These are phyloP conservation scores for Hippocampus zosterae DNA, from an alignment of 2,113 vertebrate genomes.

Conservation along the genomic window DNA sequence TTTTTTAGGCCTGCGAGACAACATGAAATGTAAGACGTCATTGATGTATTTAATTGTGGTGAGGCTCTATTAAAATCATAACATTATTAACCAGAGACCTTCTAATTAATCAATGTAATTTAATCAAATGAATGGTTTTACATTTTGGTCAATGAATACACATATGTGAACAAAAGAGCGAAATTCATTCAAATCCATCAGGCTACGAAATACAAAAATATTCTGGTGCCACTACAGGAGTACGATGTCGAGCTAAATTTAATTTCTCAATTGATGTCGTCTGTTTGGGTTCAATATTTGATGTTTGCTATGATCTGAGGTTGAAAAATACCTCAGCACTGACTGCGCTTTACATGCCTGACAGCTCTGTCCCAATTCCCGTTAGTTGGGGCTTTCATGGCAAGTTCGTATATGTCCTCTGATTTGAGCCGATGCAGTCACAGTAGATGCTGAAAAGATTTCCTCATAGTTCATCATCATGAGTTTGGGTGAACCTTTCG, in stretches of 20 bases:
- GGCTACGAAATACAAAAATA: neutral
- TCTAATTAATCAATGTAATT: neutral
- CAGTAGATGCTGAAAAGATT: conserved; percentile 7
- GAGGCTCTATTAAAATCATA: neutral
- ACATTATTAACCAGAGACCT: neutral
- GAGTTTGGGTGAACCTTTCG: conserved; percentile 44
- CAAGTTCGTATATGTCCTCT: too few species aligned
- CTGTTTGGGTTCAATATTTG: too few species aligned
- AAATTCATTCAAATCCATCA: neutral
- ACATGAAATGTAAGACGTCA: neutral
- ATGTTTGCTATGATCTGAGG: too few species aligned
- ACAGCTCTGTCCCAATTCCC: too few species aligned
- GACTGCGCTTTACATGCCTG: too few species aligned
- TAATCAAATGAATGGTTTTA: neutral
- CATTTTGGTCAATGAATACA: neutral
- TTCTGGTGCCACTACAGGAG: neutral
- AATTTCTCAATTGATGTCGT: neutral
- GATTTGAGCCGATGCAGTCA: too few species aligned
- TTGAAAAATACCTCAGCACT: too few species aligned
- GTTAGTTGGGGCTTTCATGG: too few species aligned
- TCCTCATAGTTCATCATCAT: conserved; percentile 55
- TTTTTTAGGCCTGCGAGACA: neutral
- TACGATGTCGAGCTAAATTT: neutral
- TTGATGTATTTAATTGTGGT: neutral
- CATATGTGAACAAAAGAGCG: neutral